Evolutionary conservation across 2,797 vertebrate species (phyloP).

Genomic region (Enteromius trimaculatus): DNA sequence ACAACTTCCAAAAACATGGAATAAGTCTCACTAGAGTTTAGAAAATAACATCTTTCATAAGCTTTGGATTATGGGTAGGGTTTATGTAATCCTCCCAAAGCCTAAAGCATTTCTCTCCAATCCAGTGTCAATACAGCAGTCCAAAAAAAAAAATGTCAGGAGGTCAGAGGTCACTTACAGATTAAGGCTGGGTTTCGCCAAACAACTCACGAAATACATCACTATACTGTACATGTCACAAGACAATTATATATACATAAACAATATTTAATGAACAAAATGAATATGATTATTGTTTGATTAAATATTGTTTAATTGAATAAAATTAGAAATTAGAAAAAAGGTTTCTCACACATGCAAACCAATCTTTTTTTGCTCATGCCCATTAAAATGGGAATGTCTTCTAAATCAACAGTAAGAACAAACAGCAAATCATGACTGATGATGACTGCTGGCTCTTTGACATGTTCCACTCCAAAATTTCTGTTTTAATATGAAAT

Average conservation of each 20-base stretch:
- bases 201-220: background rate
- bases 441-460: background rate
- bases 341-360: background rate
- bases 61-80: constrained; percentile 70
- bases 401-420: background rate
- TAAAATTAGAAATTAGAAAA: background rate
- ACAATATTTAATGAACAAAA: background rate
- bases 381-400: background rate
- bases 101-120: constrained; percentile 3
- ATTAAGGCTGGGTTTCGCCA: background rate
- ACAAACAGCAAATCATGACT: background rate
- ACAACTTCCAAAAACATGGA: constrained; percentile 5
- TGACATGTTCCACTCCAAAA: background rate
- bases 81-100: constrained; percentile 71
- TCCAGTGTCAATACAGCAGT: constrained; percentile 66
- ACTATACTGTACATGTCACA: background rate
- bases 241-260: background rate
- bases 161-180: background rate
- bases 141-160: constrained; percentile 44
- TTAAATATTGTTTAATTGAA: background rate
- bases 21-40: background rate
- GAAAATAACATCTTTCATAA: constrained; percentile 70
- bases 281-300: no score
- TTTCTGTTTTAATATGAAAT: background rate
- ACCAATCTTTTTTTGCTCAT: background rate